A percentile compares a stretch with the other conserved stretches of the same genome.
Evolutionary conservation across 2,797 vertebrate genomes (phyloP).

Genomic region (Cynopterus sphinx): DNA sequence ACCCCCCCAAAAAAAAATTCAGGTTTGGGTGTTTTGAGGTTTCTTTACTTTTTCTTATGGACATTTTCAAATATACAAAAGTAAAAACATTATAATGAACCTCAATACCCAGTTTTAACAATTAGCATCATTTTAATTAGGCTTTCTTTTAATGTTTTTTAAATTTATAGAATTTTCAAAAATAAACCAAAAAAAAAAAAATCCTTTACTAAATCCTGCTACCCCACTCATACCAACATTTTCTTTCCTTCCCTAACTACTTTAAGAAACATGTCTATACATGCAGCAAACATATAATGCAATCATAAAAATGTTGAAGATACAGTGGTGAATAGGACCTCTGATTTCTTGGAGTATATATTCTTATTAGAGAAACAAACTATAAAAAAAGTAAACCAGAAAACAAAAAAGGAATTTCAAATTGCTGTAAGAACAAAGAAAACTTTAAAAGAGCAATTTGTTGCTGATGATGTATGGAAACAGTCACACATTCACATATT

Average conservation of each 20-base stretch:
- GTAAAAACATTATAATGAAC: background rate
- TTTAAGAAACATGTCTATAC: background rate
- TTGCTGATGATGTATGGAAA: background rate
- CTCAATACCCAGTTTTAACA: background rate
- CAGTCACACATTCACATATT: background rate
- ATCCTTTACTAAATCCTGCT: background rate
- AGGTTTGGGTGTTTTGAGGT: background rate
- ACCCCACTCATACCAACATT: background rate
- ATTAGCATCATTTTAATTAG: background rate
- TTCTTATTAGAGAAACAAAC: background rate
- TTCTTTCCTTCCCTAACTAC: background rate
- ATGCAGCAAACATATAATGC: background rate
- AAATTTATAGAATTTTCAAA: background rate
- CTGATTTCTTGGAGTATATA: background rate
- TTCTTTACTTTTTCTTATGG: background rate
- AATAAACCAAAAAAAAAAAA: background rate
- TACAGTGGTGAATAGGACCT: background rate
- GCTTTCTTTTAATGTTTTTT: background rate
- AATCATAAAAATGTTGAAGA: background rate
- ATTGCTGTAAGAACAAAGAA: background rate
- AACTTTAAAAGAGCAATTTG: background rate
- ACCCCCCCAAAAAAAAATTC: background rate
- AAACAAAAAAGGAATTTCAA: background rate
- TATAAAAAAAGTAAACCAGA: constrained; percentile 9
- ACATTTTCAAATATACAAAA: background rate